Evolutionary conservation across 1,140 invertebrate species (phyloP), one percentile per base, ranked within the genome.

Genomic region (Eciton burchellii): DNA sequence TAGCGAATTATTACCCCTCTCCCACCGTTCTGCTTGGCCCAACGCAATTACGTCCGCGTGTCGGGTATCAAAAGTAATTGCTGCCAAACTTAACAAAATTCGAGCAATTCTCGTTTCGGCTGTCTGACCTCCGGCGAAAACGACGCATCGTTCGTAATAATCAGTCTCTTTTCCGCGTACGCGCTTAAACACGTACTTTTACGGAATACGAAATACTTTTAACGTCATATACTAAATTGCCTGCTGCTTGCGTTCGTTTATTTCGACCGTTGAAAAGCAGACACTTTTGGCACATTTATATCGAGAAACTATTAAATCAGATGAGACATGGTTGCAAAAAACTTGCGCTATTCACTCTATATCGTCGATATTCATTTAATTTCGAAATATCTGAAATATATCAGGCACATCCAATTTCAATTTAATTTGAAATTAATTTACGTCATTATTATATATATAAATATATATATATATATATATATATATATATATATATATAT

Each of bases 1-100:
- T 94, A 94, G 93, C 92, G 91, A 92, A 93, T 94, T 94, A 93
- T 93, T 93, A 91, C 89, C 88, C 85, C 87, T 86, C 84, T 85
- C 83, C 65, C 86, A 86, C 86, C 74, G 74, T 90, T 89, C 84
- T 70, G 72, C 74, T 88, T 89, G 83, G 86, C 82, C 73, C 89
- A 93, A 93, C 88, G 89, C 88, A 92, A 93, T 93, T 93, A 93
- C 88, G 84, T 57, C 88, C 91, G 91, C 92, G 91, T 92, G 92
- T 91, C 89, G 90, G 89, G 86, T 90, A 91, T 91, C 91, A 91
- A 91, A 91, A 91, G 91, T 91, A 91, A 91, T 91, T 91, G 91
- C 91, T 91, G 87, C 83, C 88, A 90, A 90, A 91, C 90, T 91
- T 91, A 91, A 91, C 86, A 85, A 87, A 91, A 90, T 91, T 90